Conservation (phyloP, 2,888 invertebrate genomes). For the Seira musarum region DNA sequence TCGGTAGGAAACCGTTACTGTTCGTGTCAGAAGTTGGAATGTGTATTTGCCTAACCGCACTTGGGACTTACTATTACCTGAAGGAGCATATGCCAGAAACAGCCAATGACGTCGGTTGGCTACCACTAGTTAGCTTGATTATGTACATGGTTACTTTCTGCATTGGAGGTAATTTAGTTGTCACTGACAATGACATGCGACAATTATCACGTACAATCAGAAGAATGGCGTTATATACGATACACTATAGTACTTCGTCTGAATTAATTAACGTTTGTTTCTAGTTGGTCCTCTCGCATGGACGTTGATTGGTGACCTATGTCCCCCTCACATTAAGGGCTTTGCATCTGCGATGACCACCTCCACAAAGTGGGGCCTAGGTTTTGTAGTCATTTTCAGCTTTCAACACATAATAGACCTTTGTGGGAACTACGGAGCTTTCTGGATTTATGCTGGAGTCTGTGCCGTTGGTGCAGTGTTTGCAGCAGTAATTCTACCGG, state of each 20-base stretch:
- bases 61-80: conserved; percentile 83
- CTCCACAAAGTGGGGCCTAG: conserved; percentile 82
- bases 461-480: conserved; percentile 45
- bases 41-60: conserved; percentile 79
- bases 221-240: no score
- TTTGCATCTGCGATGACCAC: conserved; percentile 82
- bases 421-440: conserved; percentile 72
- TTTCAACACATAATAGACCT: conserved; percentile 73
- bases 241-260: no score
- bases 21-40: conserved; percentile 83
- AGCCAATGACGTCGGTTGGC: conserved; percentile 76
- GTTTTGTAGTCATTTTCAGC: conserved; percentile 75
- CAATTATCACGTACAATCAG: no score
- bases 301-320: conserved; percentile 88
- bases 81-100: conserved; percentile 70
- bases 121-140: conserved; percentile 80
- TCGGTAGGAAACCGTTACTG: conserved; percentile 84
- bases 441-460: conserved; percentile 61
- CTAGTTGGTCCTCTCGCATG: conserved; percentile 84
- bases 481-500: conserved; percentile 79
- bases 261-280: no score
- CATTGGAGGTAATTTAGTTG: conserved; percentile 74
- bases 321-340: conserved; percentile 79
- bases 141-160: conserved; percentile 87
- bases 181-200: conserved; percentile 70